Evolutionary conservation across 2,797 vertebrate species (phyloP).

Genomic region (Melanotaenia maccullochi): DNA sequence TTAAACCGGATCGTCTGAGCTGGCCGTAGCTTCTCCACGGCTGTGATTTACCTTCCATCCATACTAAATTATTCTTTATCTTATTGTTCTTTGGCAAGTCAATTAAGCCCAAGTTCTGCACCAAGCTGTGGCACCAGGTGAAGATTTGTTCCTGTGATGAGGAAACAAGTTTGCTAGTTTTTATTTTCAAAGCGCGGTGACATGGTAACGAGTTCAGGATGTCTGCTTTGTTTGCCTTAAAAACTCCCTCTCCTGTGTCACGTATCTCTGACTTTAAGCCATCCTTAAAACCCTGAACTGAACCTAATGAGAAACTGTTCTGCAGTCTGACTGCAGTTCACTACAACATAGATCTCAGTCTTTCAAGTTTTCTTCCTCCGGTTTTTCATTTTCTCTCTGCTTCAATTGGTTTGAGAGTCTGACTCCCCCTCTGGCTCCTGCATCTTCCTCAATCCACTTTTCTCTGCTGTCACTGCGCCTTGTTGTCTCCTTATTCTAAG

Average conservation of each 20-base stretch:
- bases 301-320: neutral
- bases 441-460: conserved; percentile 11
- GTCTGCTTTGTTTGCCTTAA: neutral
- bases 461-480: conserved; percentile 29
- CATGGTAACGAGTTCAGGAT: neutral
- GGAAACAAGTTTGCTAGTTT: neutral
- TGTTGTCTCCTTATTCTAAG: conserved; percentile 31
- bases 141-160: neutral
- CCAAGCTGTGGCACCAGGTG: neutral
- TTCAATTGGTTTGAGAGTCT: conserved; percentile 24
- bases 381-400: conserved; percentile 24
- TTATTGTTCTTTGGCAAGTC: neutral
- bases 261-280: neutral
- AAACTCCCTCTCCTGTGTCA: neutral
- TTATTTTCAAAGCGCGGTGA: neutral
- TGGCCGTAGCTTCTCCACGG: too few relatives aligned
- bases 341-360: neutral
- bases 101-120: neutral
- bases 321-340: neutral
- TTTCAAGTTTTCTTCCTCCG: conserved; percentile 16
- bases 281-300: neutral
- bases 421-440: conserved; percentile 4
- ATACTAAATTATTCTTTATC: neutral
- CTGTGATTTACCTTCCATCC: too few relatives aligned
- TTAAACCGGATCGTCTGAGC: too few relatives aligned